Base-by-base conservation (phyloP, 2,113 vertebrate genomes). In the Tiliqua scincoides region DNA sequence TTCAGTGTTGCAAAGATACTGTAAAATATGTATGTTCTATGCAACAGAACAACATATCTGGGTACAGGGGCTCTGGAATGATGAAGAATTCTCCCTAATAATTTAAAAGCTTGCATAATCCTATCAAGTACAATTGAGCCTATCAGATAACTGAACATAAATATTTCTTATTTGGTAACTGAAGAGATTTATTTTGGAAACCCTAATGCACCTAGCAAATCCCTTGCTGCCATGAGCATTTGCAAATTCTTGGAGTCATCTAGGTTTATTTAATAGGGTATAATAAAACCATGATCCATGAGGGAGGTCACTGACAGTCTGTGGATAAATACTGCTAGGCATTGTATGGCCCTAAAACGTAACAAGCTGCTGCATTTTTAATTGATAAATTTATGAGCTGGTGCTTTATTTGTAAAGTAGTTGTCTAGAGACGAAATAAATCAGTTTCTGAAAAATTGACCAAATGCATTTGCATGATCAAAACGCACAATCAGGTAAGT, bases 1-100 rank as follows among this genome's bases (percentile, higher is more conserved):
- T 87, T 72, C 77, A 88, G 8, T 73, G 90, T 87, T 71, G 73
- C 86, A 91, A 85, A 89, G 10, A 71, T 32, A 79, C 14, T 84
- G 67, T 79, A 79, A 86, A 89, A 85, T 71, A 83, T 57, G 3
- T 59, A 67, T 62, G 77, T 86, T 82, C 1, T 62, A 15, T 54
- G 5, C 73, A 85, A 61, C 67, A 81, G 17, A 3, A 71, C n/a
- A n/a, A n/a, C n/a, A n/a, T n/a, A n/a, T n/a, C n/a, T n/a, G n/a
- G n/a, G n/a, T n/a, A n/a, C n/a, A n/a, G n/a, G n/a, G n/a, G n/a
- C n/a, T n/a, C n/a, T n/a, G n/a, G n/a, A n/a, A 57, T 57, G 10
- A 6, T 57, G 54, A 57, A 57, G 54, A 48, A 48, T 48, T 8
- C 43, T 57, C 54, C 14, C 14, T 57, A 15, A 17, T 57, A 57